A percentile compares a stretch with the other conserved stretches of the same genome.
Conservation (phyloP, 2,797 vertebrate species). For the Intellagama lesueurii region DNA sequence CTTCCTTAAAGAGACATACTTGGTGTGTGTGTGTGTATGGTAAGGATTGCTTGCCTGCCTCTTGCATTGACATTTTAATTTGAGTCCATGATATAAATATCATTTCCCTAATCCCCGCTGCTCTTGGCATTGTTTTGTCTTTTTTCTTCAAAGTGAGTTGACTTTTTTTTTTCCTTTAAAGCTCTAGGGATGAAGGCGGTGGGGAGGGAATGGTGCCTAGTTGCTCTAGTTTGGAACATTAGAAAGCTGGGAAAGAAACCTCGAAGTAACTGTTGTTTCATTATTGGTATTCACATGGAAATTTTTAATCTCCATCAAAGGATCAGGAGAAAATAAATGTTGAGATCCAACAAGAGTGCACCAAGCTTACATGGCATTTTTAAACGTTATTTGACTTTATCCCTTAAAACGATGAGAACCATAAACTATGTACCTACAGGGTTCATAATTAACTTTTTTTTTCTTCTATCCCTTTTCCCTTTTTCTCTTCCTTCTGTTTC, state of each 20-base stretch:
- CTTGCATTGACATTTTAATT: conserved; percentile 81
- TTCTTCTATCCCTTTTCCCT: conserved; percentile 59
- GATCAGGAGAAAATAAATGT: conserved; percentile 76
- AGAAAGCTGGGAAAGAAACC: conserved; percentile 78
- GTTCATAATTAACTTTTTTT: conserved; percentile 77
- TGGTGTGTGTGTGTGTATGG: conserved; percentile 66
- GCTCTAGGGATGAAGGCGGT: conserved; percentile 38
- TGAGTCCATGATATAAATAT: conserved; percentile 84
- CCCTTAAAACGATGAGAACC: conserved; percentile 78
- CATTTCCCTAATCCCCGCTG: conserved; percentile 81
- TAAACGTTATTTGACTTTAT: conserved; percentile 80
- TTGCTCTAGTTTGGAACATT: conserved; percentile 73
- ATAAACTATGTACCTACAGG: conserved; percentile 76
- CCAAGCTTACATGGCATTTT: conserved; percentile 81
- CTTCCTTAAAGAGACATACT: conserved; percentile 72
- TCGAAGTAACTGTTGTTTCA: conserved; percentile 92
- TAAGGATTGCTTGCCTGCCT: conserved; percentile 73
- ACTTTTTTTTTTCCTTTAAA: conserved; percentile 73
- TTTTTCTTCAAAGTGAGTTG: conserved; percentile 80
- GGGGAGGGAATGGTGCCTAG: conserved; percentile 65
- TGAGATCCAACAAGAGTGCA: conserved; percentile 78
- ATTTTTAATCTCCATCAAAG: conserved; percentile 92
- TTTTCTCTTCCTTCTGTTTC: background rate
- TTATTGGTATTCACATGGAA: conserved; percentile 94
- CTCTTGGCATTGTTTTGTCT: conserved; percentile 77